phyloP scores from a whole-genome alignment of 2,797 vertebrate genomes.

The Micromesistius poutassou region DNA sequence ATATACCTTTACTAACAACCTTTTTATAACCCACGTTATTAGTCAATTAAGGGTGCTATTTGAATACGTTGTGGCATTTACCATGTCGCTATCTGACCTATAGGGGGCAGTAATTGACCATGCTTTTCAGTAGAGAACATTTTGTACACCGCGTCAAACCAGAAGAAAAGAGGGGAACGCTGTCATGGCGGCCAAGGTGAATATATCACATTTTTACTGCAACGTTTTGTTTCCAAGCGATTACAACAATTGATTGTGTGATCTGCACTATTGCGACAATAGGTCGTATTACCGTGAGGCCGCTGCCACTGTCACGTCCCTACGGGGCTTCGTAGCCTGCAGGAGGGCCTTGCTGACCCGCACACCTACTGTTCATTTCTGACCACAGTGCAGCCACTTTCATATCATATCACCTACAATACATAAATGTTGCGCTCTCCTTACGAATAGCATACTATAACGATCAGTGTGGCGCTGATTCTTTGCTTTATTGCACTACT shows the following conservation, averaged over 20 bases:
- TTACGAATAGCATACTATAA: background rate
- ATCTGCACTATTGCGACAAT: background rate
- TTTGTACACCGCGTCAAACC: background rate
- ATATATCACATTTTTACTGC: constrained; percentile 30
- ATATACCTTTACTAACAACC: constrained; percentile 4
- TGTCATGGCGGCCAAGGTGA: constrained; percentile 82
- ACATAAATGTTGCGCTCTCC: background rate
- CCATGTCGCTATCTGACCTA: background rate
- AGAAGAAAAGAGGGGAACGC: constrained; percentile 31
- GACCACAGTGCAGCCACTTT: background rate
- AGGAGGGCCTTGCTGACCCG: constrained; percentile 19
- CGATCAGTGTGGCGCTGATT: too few relatives aligned
- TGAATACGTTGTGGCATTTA: background rate
- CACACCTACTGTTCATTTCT: background rate
- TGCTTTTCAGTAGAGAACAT: background rate
- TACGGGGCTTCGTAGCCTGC: background rate
- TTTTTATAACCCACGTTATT: background rate
- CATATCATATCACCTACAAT: background rate
- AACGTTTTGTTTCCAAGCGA: background rate
- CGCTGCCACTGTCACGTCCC: background rate
- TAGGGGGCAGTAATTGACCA: constrained; percentile 39
- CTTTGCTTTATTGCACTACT: background rate
- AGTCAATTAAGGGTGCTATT: background rate
- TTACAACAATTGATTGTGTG: background rate
- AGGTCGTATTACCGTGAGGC: background rate